Evolutionary conservation across 30 jellyfish, hydroid and myxozoan genomes (phyloP).

Genomic region (Aurelia aurita): DNA sequence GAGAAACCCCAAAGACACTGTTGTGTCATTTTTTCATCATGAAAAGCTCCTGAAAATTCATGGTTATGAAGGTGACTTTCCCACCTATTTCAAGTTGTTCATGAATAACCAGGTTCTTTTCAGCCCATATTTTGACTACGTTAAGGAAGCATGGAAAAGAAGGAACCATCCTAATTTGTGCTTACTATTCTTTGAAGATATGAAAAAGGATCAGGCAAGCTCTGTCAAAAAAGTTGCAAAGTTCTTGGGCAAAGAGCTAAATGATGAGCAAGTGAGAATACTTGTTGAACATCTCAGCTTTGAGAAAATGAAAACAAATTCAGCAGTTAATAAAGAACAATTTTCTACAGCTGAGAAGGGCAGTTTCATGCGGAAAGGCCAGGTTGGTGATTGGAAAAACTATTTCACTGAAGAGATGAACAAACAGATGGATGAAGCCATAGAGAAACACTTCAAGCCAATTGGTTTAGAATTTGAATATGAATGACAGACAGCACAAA

Average conservation of each 20-base stretch:
- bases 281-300: constrained; percentile 36
- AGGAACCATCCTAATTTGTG: constrained; percentile 37
- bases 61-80: constrained; percentile 20
- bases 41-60: constrained; percentile 18
- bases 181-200: constrained; percentile 32
- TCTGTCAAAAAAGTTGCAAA: constrained; percentile 25
- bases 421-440: constrained; percentile 21
- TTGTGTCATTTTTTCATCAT: constrained; percentile 41
- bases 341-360: constrained; percentile 26
- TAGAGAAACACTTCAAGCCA: not conserved
- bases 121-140: constrained; percentile 29
- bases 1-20: constrained; percentile 61
- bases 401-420: constrained; percentile 63
- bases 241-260: constrained; percentile 20
- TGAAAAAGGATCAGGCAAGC: constrained; percentile 33
- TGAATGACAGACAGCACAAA: not conserved
- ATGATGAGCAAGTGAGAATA: constrained; percentile 19
- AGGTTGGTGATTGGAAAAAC: constrained; percentile 66
- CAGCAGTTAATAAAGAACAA: constrained; percentile 9
- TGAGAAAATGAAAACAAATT: constrained; percentile 30
- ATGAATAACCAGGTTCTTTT: constrained; percentile 12
- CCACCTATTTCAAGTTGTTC: constrained; percentile 6
- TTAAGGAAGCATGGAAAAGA: constrained; percentile 45
- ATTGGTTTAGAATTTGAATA: constrained; percentile 25
- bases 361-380: constrained; percentile 50